These are phyloP conservation scores for Athalia cordata DNA, from an alignment of 2,888 invertebrate genomes.

Conservation along the genomic window DNA sequence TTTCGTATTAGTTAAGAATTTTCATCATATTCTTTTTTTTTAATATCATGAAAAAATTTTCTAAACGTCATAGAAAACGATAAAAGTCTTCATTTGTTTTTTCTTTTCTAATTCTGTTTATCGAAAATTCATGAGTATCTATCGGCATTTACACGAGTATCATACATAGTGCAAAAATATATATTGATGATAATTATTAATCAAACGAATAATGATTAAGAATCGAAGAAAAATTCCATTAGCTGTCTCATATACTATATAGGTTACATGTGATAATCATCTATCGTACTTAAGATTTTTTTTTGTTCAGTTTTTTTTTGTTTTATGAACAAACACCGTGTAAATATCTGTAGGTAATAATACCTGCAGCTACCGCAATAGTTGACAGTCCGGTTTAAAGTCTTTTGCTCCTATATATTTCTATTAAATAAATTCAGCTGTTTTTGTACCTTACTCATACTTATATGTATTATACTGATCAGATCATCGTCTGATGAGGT, in stretches of 20 bases:
- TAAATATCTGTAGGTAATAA: too few relatives aligned
- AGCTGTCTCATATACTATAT: too few relatives aligned
- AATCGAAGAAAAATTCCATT: too few relatives aligned
- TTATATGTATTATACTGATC: background rate
- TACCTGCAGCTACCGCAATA: too few relatives aligned
- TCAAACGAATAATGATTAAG: too few relatives aligned
- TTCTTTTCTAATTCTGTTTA: background rate
- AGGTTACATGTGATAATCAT: too few relatives aligned
- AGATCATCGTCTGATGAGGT: constrained; percentile 12
- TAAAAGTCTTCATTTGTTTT: background rate
- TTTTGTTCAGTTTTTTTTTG: too few relatives aligned
- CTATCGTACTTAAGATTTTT: too few relatives aligned
- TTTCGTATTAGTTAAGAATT: background rate
- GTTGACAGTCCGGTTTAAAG: constrained; percentile 4
- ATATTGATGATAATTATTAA: too few relatives aligned
- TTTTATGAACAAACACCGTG: too few relatives aligned
- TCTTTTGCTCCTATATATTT: constrained; percentile 34
- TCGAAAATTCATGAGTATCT: background rate
- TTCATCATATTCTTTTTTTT: background rate
- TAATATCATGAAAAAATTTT: background rate
- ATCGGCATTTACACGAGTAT: background rate
- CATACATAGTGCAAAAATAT: background rate
- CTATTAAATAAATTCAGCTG: constrained; percentile 29
- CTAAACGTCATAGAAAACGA: background rate
- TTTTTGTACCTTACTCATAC: background rate